Percentiles rank a stretch among this genome's conserved stretches.
Conservation (phyloP, 2,113 vertebrate species). For the Oreochromis tanganicae region DNA sequence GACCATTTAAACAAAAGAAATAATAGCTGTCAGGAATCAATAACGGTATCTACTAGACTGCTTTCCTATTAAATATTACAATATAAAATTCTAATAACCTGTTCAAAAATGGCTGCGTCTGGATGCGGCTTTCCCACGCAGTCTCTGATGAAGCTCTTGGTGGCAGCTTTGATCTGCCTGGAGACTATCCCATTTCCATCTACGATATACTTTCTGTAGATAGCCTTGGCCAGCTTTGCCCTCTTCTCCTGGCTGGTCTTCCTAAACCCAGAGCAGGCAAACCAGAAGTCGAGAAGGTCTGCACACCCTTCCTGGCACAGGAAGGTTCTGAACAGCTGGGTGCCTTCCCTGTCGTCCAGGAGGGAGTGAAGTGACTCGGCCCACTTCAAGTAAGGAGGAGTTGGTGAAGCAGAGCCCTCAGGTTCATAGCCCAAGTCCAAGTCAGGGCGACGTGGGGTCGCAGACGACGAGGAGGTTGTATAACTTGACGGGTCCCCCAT, state of each 20-base stretch:
- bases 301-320: constrained; percentile 87
- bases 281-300: constrained; percentile 96
- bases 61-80: background rate
- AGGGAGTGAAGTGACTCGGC: constrained; percentile 91
- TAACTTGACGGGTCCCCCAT: constrained; percentile 75
- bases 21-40: background rate
- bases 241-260: constrained; percentile 85
- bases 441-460: constrained; percentile 84
- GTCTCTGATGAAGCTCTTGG: constrained; percentile 92
- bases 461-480: constrained; percentile 62
- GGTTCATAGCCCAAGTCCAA: constrained; percentile 94
- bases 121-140: constrained; percentile 84
- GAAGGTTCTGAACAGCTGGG: constrained; percentile 89
- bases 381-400: constrained; percentile 91
- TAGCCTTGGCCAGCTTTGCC: constrained; percentile 90
- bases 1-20: background rate
- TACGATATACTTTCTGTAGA: constrained; percentile 94
- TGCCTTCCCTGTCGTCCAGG: constrained; percentile 93
- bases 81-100: constrained; percentile 44
- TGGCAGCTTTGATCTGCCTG: constrained; percentile 86
- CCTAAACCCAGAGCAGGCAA: constrained; percentile 93
- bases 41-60: background rate
- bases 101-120: constrained; percentile 90
- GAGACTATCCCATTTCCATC: constrained; percentile 86
- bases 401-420: constrained; percentile 89